phyloP scores from a whole-genome alignment of 2,797 vertebrate species.

The Acrossocheilus fasciatus region DNA sequence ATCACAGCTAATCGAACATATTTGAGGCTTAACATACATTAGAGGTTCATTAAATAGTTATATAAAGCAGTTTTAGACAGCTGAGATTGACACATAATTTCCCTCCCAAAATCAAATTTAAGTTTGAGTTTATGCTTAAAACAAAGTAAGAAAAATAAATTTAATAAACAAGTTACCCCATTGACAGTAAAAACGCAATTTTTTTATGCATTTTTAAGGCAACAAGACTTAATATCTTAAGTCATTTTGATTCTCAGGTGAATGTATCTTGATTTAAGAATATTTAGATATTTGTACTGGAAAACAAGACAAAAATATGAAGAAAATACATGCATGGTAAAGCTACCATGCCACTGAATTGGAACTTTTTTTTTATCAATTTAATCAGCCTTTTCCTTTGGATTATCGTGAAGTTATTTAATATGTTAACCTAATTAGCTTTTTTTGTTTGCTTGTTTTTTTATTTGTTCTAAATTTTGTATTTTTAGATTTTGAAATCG shows the following conservation, averaged over 20 bases:
- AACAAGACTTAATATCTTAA: neutral
- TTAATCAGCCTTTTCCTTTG: neutral
- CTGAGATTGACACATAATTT: neutral
- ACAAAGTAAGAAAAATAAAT: neutral
- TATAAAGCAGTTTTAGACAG: neutral
- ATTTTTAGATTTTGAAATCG: neutral
- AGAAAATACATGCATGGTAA: neutral
- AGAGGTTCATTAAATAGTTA: neutral
- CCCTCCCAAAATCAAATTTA: neutral
- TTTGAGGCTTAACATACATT: neutral
- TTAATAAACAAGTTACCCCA: neutral
- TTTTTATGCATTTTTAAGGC: neutral
- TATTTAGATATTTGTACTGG: neutral
- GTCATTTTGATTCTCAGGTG: neutral
- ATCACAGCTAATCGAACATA: neutral
- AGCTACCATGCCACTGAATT: neutral
- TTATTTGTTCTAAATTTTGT: neutral
- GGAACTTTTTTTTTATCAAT: neutral
- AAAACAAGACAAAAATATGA: neutral
- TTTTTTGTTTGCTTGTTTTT: neutral
- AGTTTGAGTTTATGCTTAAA: neutral
- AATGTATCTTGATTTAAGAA: neutral
- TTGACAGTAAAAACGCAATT: neutral
- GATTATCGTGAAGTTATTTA: neutral
- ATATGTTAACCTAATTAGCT: neutral